Evolutionary conservation across 2,888 invertebrate species (phyloP).

Genomic region (Drosophila diplacantha): DNA sequence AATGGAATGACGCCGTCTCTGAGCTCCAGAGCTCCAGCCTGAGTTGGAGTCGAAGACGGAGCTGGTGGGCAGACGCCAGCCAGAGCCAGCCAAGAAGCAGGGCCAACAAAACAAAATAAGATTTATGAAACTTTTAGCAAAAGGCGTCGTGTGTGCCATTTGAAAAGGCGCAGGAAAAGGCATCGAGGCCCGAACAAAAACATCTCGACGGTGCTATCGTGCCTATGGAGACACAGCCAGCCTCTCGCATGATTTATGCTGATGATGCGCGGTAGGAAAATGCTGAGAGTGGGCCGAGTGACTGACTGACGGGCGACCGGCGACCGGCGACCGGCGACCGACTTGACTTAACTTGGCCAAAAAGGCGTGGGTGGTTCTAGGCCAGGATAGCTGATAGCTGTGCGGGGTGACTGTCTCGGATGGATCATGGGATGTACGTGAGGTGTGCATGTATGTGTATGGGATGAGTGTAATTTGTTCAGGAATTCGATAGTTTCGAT

Average conservation of each 20-base stretch:
- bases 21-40: conserved; percentile 29
- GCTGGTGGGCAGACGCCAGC: conserved; percentile 61
- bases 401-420: conserved; percentile 30
- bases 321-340: neutral
- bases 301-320: conserved; percentile 28
- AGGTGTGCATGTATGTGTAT: conserved; percentile 24
- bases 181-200: conserved; percentile 31
- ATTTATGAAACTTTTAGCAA: conserved; percentile 73
- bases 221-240: conserved; percentile 39
- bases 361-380: conserved; percentile 32
- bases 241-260: conserved; percentile 67
- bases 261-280: conserved; percentile 50
- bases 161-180: conserved; percentile 43
- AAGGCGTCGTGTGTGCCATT: conserved; percentile 56
- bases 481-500: conserved; percentile 4
- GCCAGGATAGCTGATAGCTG: conserved; percentile 24
- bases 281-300: conserved; percentile 37
- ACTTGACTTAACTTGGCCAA: conserved; percentile 17
- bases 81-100: conserved; percentile 27
- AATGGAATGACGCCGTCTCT: conserved; percentile 67
- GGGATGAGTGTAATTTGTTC: conserved; percentile 23
- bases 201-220: conserved; percentile 21
- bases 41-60: conserved; percentile 14
- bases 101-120: conserved; percentile 63
- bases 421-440: conserved; percentile 30